phyloP scores from a whole-genome alignment of 2,888 invertebrate species.

The Ornithoptera priamus region DNA sequence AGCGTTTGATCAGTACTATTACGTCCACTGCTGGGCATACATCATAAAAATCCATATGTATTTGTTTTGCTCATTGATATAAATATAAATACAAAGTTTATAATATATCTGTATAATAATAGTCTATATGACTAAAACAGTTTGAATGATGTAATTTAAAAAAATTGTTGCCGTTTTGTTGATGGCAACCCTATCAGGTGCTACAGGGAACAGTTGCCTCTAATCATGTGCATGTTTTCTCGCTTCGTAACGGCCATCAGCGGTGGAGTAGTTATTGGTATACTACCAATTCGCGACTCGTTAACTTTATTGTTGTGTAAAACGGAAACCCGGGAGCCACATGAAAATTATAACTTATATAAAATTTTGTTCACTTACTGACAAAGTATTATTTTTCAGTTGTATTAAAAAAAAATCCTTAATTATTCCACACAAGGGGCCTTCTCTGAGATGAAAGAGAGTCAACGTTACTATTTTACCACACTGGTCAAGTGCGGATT shows the following conservation, averaged over 20 bases:
- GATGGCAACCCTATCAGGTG: slow-evolving; percentile 5
- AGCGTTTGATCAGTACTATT: too few relatives aligned
- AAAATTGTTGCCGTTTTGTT: neutral
- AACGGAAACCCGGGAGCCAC: neutral
- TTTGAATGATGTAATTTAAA: too few relatives aligned
- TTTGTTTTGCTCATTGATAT: neutral
- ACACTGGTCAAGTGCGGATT: too few relatives aligned
- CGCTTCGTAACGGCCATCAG: slow-evolving; percentile 4
- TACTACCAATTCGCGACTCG: slow-evolving; percentile 4
- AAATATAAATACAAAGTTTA: neutral
- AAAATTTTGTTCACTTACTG: too few relatives aligned
- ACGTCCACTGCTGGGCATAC: too few relatives aligned
- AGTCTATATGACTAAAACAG: too few relatives aligned
- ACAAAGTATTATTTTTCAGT: too few relatives aligned
- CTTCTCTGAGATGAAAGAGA: too few relatives aligned
- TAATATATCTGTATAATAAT: neutral
- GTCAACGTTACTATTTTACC: too few relatives aligned
- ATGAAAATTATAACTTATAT: too few relatives aligned
- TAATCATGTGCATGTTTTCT: slow-evolving; percentile 11
- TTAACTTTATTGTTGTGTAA: neutral
- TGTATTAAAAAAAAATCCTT: too few relatives aligned
- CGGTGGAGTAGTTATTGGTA: slow-evolving; percentile 2
- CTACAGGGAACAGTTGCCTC: slow-evolving; percentile 2
- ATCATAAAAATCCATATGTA: neutral
- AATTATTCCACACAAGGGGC: too few relatives aligned